Conservation (phyloP, 2,113 vertebrate genomes). For the Gallinago media region DNA sequence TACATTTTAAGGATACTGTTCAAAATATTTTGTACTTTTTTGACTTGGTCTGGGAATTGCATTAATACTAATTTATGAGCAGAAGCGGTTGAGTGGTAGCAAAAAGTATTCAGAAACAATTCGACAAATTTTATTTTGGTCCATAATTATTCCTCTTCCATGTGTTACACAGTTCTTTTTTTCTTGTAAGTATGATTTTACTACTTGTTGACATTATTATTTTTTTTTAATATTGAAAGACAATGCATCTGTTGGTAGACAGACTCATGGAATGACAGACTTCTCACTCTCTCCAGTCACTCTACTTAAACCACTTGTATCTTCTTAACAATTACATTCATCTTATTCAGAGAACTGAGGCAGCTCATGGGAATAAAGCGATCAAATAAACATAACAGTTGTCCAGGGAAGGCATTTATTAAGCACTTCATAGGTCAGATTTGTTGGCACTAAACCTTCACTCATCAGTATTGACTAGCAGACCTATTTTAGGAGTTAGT, state of each 20-base stretch:
- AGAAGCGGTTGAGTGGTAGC: background rate
- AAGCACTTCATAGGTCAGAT: background rate
- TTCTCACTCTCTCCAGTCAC: background rate
- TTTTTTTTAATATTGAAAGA: background rate
- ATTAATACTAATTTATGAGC: background rate
- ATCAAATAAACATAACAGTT: background rate
- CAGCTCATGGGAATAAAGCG: background rate
- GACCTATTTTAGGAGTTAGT: background rate
- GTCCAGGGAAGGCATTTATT: background rate
- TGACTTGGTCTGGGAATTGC: background rate
- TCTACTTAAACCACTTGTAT: background rate
- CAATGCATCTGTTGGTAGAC: background rate
- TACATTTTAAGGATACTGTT: background rate
- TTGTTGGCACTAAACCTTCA: background rate
- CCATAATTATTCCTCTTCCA: background rate
- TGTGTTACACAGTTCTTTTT: background rate
- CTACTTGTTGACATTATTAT: background rate
- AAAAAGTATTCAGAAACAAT: background rate
- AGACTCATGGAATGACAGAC: background rate
- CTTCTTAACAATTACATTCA: background rate
- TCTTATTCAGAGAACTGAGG: background rate
- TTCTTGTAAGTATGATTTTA: background rate
- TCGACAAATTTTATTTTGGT: background rate
- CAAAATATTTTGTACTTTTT: background rate
- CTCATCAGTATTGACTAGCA: background rate